Base-by-base conservation (phyloP, 2,797 vertebrate genomes). In the Chloroceryle inda region DNA sequence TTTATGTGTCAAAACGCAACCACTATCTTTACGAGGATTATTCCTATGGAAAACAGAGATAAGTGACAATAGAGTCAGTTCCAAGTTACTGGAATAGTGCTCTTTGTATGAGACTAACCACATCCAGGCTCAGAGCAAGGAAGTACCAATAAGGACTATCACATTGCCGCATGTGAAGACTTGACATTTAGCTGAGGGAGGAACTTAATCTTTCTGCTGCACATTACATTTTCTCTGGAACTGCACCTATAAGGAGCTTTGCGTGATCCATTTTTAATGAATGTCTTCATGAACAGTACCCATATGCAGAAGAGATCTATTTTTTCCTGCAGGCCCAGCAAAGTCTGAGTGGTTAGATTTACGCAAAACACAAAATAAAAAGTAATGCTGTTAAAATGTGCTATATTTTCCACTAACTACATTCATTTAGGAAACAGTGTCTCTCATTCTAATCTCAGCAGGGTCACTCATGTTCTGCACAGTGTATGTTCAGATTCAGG, bases 401-500 rank as follows among this genome's bases (percentile, higher is more conserved):
- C 31, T 76, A 2, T 81, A 76, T 95, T 96, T 95, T 93, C 59
- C 58, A 79, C 53, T 81, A 86, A 62, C 50, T 90, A 44, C 9
- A 10, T 84, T 75, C 4, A 0, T 73, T 90, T 93, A 62, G 73
- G 76, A 82, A 89, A 67, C 71, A 79, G 40, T 2, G 0, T 13
- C 31, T 86, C 74, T 82, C 4, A 1, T 84, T 88, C 68, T 87
- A 86, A 92, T 95, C 90, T 88, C 73, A 47, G 0, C 0, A 7
- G 42, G 29, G 59, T 93, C 92, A 47, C 69, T 86, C 27, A 11
- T 78, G 66, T 73, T 86, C 88, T 92, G 55, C 33, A 68, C 14
- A 37, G 37, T 78, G 42, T 78, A 84, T 81, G n/a, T 85, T 88
- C 55, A 92, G 59, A 86, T 71, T 93, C 92, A 93, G 74, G 59